Conservation (phyloP, 2,888 invertebrate genomes). For the Drosophila stalkeri region DNA sequence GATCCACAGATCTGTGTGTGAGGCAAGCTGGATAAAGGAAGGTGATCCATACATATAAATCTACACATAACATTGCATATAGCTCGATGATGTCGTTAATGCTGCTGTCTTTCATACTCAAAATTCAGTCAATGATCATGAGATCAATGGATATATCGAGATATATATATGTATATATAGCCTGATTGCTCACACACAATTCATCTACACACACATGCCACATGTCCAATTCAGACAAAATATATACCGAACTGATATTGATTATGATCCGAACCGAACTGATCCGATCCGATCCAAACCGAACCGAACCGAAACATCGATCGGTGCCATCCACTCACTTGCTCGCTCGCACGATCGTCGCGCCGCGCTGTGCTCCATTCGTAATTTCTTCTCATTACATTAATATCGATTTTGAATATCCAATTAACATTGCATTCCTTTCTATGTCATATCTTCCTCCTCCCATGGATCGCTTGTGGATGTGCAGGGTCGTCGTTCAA, state of each 20-base stretch:
- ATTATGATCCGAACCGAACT: conserved; percentile 32
- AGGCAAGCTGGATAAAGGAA: conserved; percentile 26
- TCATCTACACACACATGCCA: conserved; percentile 35
- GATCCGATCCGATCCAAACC: conserved; percentile 36
- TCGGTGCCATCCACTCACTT: conserved; percentile 71
- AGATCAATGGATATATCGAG: conserved; percentile 28
- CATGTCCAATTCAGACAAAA: conserved; percentile 39
- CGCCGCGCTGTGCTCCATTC: conserved; percentile 84
- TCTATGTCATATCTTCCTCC: conserved; percentile 77
- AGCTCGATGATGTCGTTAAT: conserved; percentile 24
- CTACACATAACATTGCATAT: conserved; percentile 31
- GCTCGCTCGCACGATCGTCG: conserved; percentile 76
- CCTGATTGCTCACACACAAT: conserved; percentile 46
- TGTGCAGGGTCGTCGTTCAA: conserved; percentile 93
- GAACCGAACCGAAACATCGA: conserved; percentile 36
- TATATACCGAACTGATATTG: conserved; percentile 34
- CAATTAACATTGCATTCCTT: conserved; percentile 75
- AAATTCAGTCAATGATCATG: conserved; percentile 17
- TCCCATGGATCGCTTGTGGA: conserved; percentile 21
- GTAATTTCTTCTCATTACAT: conserved; percentile 83
- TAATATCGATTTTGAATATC: conserved; percentile 48
- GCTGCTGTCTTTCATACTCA: conserved; percentile 25
- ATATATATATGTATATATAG: conserved; percentile 25
- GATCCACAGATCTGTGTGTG: conserved; percentile 21
- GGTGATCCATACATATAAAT: conserved; percentile 20